These are phyloP conservation scores for Quadriops clusia DNA, from an alignment of 2,888 invertebrate species.

Conservation along the genomic window DNA sequence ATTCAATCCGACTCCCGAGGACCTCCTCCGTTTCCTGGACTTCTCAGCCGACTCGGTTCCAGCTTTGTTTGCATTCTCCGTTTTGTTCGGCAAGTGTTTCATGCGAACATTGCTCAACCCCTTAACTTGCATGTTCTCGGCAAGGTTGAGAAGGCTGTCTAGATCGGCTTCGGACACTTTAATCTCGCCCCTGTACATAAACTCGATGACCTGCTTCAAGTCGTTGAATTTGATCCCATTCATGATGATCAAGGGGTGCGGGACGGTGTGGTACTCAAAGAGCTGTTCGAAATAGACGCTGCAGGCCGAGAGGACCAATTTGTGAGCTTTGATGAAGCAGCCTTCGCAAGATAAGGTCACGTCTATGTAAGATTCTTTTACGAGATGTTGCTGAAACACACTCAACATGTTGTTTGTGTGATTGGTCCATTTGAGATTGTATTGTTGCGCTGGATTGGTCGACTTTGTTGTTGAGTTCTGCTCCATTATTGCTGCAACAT, in stretches of 20 bases:
- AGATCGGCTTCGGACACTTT: constrained; percentile 37
- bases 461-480: neutral
- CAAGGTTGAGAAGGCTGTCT: constrained; percentile 34
- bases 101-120: constrained; percentile 33
- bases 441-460: constrained; percentile 25
- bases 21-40: constrained; percentile 10
- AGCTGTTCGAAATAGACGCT: constrained; percentile 39
- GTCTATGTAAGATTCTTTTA: constrained; percentile 36
- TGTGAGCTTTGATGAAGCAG: constrained; percentile 39
- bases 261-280: constrained; percentile 32
- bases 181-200: constrained; percentile 42
- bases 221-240: constrained; percentile 35
- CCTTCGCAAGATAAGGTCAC: constrained; percentile 40
- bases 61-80: constrained; percentile 5
- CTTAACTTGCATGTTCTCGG: constrained; percentile 38
- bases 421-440: constrained; percentile 41
- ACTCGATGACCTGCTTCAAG: constrained; percentile 36
- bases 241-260: constrained; percentile 37
- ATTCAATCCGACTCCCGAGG: too few species aligned
- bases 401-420: constrained; percentile 38
- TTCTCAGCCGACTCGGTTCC: constrained; percentile 5
- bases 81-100: constrained; percentile 9
- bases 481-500: neutral
- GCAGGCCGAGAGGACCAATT: constrained; percentile 40
- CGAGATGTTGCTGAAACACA: constrained; percentile 37